Evolutionary conservation across 2,888 invertebrate genomes (phyloP).

Genomic region (Platypus cylindrus): DNA sequence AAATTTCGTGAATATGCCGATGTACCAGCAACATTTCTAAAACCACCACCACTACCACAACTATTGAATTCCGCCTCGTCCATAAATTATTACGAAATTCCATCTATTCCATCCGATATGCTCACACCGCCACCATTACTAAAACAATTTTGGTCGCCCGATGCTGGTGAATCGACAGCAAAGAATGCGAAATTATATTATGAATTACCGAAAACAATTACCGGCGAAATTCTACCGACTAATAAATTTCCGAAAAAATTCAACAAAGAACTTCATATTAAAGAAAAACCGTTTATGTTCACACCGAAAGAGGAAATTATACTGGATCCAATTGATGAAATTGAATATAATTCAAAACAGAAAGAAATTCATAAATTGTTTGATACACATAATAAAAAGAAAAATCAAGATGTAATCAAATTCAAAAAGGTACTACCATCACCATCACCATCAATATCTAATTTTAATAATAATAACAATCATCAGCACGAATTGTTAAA

Average conservation of each 20-base stretch:
- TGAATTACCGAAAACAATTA: constrained; percentile 32
- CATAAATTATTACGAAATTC: constrained; percentile 13
- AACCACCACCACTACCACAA: too few relatives aligned
- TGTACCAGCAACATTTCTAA: too few relatives aligned
- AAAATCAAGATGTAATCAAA: constrained; percentile 39
- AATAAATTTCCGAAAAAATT: constrained; percentile 48
- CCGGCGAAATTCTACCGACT: constrained; percentile 37
- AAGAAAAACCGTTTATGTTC: constrained; percentile 26
- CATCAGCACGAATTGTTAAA: too few relatives aligned
- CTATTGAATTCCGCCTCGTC: too few relatives aligned
- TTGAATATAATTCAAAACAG: constrained; percentile 29
- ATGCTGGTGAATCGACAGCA: too few relatives aligned
- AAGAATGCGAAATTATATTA: constrained; percentile 31
- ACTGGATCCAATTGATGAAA: constrained; percentile 32
- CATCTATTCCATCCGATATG: constrained; percentile 36
- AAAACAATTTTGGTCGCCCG: constrained; percentile 29
- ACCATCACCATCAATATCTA: too few relatives aligned
- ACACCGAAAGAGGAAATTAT: constrained; percentile 39
- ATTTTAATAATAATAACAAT: too few relatives aligned
- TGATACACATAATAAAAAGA: constrained; percentile 38
- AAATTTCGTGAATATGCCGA: too few relatives aligned
- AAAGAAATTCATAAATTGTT: constrained; percentile 28
- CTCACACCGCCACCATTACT: constrained; percentile 35
- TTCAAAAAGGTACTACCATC: constrained; percentile 28
- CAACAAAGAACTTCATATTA: constrained; percentile 36